Percentiles rank a stretch among this genome's conserved stretches.
These are phyloP conservation scores for Amiota minor DNA, from an alignment of 2,888 invertebrate genomes.

Conservation along the genomic window DNA sequence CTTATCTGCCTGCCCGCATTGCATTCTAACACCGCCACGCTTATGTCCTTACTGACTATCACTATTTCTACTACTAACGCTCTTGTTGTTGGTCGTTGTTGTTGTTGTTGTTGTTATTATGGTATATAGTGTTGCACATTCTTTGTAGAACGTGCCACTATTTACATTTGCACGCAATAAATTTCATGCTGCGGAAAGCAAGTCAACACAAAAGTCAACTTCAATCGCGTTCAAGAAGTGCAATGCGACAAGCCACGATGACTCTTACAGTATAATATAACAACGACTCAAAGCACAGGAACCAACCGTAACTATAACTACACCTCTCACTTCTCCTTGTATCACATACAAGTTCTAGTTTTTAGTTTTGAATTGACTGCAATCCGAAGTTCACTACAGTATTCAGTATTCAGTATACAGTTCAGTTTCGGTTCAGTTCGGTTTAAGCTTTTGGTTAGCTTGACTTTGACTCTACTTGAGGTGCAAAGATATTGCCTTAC, in stretches of 20 bases:
- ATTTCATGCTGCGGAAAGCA: conserved; percentile 28
- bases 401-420: too few species aligned
- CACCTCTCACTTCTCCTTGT: too few species aligned
- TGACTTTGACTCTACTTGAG: too few species aligned
- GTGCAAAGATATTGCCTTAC: too few species aligned
- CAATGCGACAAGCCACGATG: neutral
- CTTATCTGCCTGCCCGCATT: neutral
- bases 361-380: too few species aligned
- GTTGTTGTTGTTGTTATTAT: conserved; percentile 15
- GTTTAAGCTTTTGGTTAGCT: neutral
- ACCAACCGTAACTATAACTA: too few species aligned
- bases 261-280: neutral
- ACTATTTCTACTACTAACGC: neutral
- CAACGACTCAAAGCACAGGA: too few species aligned
- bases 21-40: neutral
- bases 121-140: conserved; percentile 5
- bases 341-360: too few species aligned
- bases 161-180: conserved; percentile 31
- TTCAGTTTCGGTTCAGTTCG: neutral
- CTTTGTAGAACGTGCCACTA: conserved; percentile 28
- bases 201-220: conserved; percentile 21
- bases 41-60: conserved; percentile 32
- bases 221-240: neutral
- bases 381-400: too few species aligned
- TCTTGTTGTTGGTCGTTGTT: conserved; percentile 33